Evolutionary conservation across 2,797 vertebrate species (phyloP).

Genomic region (Sebastes trivittatus): DNA sequence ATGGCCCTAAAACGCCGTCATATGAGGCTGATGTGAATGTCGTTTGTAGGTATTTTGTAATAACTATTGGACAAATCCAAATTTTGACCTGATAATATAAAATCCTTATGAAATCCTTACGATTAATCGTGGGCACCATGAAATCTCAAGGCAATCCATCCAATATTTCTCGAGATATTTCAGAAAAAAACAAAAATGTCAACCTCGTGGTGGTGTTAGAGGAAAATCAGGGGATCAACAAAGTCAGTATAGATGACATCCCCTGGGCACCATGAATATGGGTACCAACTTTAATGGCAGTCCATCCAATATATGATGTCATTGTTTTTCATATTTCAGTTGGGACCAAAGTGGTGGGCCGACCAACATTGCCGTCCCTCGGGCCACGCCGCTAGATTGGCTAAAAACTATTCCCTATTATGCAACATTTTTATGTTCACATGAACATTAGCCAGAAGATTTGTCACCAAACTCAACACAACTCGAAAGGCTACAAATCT

Average conservation of each 20-base stretch:
- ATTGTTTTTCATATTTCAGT: not conserved
- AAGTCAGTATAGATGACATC: not conserved
- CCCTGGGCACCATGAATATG: not conserved
- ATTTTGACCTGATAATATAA: not conserved
- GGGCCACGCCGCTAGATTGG: too few species aligned
- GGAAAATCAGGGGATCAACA: not conserved
- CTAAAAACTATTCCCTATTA: not conserved
- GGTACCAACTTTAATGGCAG: not conserved
- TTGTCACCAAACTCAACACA: constrained; percentile 1
- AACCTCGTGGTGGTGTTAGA: not conserved
- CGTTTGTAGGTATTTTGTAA: not conserved
- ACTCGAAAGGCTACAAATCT: not conserved
- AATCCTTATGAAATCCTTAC: too few species aligned
- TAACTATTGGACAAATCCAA: not conserved
- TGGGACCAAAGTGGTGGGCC: not conserved
- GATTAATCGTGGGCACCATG: too few species aligned
- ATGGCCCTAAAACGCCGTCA: too few species aligned
- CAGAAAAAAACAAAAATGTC: not conserved
- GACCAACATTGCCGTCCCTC: not conserved
- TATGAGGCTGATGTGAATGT: not conserved
- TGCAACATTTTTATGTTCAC: not conserved
- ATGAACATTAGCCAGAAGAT: constrained; percentile 9
- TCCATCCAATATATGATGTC: not conserved
- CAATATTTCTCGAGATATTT: not conserved
- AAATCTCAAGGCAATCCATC: not conserved